Percentiles rank a stretch among this genome's conserved stretches.
phyloP scores from a whole-genome alignment of 2,888 invertebrate species.

The Drosophila peninsularis region DNA sequence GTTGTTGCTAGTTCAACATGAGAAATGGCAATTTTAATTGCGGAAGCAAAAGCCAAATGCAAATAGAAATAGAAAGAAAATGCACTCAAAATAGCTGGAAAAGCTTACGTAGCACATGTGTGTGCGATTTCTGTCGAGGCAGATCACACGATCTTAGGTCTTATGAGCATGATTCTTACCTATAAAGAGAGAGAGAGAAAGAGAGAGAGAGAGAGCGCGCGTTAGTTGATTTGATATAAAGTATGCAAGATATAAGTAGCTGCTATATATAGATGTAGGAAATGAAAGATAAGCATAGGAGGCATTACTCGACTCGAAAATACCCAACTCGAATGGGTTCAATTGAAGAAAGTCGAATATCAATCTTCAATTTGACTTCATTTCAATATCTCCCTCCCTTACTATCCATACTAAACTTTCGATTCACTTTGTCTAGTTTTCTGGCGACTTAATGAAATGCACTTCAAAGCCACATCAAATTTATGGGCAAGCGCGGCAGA shows the following conservation, averaged over 20 bases:
- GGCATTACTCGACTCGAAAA: not conserved
- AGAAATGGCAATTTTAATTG: slow-evolving; percentile 73
- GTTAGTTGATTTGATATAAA: slow-evolving; percentile 40
- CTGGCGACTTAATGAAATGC: slow-evolving; percentile 19
- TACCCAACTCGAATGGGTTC: too few relatives aligned
- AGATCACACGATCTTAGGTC: slow-evolving; percentile 7
- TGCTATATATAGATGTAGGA: too few relatives aligned
- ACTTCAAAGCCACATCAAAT: slow-evolving; percentile 49
- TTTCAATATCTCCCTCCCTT: not conserved
- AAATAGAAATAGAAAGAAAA: slow-evolving; percentile 20
- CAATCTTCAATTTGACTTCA: not conserved
- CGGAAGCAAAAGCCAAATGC: slow-evolving; percentile 57
- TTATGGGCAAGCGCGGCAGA: slow-evolving; percentile 32
- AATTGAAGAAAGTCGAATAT: not conserved
- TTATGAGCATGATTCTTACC: slow-evolving; percentile 60
- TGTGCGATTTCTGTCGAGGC: slow-evolving; percentile 3
- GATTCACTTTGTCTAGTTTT: slow-evolving; percentile 1
- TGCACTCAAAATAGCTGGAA: slow-evolving; percentile 15
- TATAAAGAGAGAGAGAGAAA: slow-evolving; percentile 47
- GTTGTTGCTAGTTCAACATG: slow-evolving; percentile 63
- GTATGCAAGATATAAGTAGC: slow-evolving; percentile 2
- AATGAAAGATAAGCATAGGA: not conserved
- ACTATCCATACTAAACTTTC: not conserved
- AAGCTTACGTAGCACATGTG: slow-evolving; percentile 64
- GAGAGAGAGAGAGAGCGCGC: slow-evolving; percentile 16